A percentile compares a stretch with the other conserved stretches of the same genome.
Evolutionary conservation across 2,113 vertebrate species (phyloP).

Genomic region (Heteronetta atricapilla): DNA sequence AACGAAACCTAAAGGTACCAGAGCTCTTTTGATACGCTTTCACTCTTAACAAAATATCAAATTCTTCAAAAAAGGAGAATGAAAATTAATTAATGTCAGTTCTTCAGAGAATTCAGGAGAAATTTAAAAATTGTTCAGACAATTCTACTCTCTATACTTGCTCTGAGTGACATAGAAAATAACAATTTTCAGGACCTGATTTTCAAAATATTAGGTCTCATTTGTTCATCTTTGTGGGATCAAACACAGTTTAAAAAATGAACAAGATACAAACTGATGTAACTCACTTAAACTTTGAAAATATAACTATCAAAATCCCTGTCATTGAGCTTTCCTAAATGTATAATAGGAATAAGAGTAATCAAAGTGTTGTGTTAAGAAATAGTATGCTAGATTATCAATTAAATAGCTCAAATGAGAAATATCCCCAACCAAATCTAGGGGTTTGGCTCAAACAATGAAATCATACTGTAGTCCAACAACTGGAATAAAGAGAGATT

Average conservation of each 20-base stretch:
- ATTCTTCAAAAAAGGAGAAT: neutral
- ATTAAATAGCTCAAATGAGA: neutral
- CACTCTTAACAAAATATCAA: neutral
- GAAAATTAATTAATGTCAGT: neutral
- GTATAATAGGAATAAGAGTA: neutral
- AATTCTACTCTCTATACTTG: neutral
- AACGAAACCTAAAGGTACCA: neutral
- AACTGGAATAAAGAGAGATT: neutral
- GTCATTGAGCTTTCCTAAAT: neutral
- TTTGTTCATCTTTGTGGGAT: neutral
- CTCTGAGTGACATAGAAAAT: neutral
- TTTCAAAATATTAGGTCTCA: neutral
- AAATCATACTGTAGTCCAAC: neutral
- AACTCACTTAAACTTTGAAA: neutral
- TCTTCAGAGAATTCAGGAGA: neutral
- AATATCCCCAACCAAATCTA: neutral
- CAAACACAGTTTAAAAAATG: neutral
- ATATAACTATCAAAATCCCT: neutral
- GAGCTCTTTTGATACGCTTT: neutral
- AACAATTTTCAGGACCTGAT: neutral
- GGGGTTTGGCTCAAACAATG: neutral
- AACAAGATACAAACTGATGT: neutral
- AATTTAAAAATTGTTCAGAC: neutral
- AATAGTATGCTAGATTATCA: neutral
- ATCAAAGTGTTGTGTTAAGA: neutral